Evolutionary conservation across 2,113 vertebrate species (phyloP), one percentile per base, ranked within the genome.

Genomic region (Gopherus evgoodei): DNA sequence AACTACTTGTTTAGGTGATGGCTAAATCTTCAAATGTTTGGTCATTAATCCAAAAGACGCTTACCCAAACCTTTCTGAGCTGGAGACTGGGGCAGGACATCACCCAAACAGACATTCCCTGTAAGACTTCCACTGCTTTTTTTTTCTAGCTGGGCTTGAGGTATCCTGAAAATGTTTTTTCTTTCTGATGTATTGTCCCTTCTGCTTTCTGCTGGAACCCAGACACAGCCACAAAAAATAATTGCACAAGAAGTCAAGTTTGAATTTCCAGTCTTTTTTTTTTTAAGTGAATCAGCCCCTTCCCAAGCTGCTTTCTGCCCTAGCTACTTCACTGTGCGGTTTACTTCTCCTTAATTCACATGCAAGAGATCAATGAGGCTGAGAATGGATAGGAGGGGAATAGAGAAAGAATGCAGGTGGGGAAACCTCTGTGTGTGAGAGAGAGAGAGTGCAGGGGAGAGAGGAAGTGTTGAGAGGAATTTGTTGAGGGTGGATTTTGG

Each of bases 401-500:
- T 78, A 47, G 69, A 84, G 35, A 53, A 25, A 69, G 5, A 95
- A 85, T 17, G 35, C 44, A 44, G 81, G 75, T 72, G 65, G 65
- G 42, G 85, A 35, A 21, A 81, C 35, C 0, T 4, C 3, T 1
- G 35, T 25, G 12, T 49, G 5, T 17, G 38, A 29, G 5, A 24
- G 49, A 31, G 44, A 94, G 42, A n/a, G 16, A 89, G 78, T 81
- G 25, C 6, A 44, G 49, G 83, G 88, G 21, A 50, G 76, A n/a
- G 29, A 50, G 7, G 47, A 25, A 52, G 62, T 42, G 16, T 65
- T 90, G 87, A 91, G 84, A 94, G 85, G 72, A 91, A 91, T 90
- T 88, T 87, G 21, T 94, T 94, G 82, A 91, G 92, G 94, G 88
- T 75, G 47, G 22, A 25, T 83, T 22, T 72, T 38, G 31, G 81